Base-by-base conservation (phyloP, 2,797 vertebrate genomes). In the Acrocephalus scirpaceus region DNA sequence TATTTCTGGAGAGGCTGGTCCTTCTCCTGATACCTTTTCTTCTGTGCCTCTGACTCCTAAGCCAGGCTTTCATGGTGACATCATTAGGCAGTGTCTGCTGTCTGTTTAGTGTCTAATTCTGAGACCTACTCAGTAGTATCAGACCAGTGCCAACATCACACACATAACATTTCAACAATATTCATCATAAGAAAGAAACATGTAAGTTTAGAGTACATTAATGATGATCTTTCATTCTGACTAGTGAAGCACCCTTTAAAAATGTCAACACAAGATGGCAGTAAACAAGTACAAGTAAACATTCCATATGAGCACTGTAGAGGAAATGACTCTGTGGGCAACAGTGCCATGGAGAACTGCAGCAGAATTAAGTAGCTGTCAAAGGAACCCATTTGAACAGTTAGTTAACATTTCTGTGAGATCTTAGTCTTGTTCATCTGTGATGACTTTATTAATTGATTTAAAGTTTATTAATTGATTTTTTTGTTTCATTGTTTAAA, bases 241-340 rank as follows among this genome's bases (percentile, higher is more conserved):
- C 50, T 90, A 30, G 38, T 80, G 77, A 95, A 76, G 73, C 91
- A 94, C 61, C 78, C 80, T 90, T 93, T 97, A 67, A 97, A 96
- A 95, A 69, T 92, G 73, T 90, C 94, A 97, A 96, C 97, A 97
- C 97, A 98, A 98, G 97, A 93, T 97, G 97, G 96, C 97, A 97
- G 96, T 98, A 97, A 97, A 96, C 94, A 97, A 98, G 97, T 97
- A 22, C 38, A 38, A 38, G 38, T n/a, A 93, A 97, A 97, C 83
- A 45, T 32, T 62, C 56, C 38, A 45, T 57, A 47, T 65, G 50
- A 60, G 32, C 34, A 22, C 47, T 60, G 22, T 74, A 21, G 34
- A 67, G 72, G 79, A 76, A 84, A 83, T 91, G 20, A 62, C 81
- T 95, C 48, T 92, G 7, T 17, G 69, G 48, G 70, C 83, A 61